These are phyloP conservation scores for Sebastes wilsoni DNA, from an alignment of 2,797 vertebrate species.

Conservation along the genomic window DNA sequence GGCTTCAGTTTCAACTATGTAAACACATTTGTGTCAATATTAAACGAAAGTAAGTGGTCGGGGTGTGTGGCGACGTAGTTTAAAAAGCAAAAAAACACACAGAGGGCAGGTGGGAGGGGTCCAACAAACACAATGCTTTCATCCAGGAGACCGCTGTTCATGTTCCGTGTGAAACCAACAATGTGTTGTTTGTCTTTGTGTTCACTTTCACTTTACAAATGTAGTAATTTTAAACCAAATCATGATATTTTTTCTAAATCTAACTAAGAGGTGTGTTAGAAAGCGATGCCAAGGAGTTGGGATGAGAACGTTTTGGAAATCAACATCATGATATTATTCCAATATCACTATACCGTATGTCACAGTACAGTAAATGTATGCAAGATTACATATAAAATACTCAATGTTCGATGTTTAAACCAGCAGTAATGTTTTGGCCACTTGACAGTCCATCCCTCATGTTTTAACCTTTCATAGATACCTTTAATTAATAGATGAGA, in stretches of 20 bases:
- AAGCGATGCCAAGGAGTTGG: background rate
- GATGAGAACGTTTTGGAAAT: background rate
- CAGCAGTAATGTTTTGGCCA: background rate
- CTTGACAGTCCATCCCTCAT: background rate
- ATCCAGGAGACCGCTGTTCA: too few relatives aligned
- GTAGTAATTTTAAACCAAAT: too few relatives aligned
- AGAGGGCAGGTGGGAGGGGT: background rate
- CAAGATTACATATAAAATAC: background rate
- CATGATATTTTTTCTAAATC: too few relatives aligned
- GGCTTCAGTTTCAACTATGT: too few relatives aligned
- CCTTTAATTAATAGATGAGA: background rate
- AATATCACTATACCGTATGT: background rate
- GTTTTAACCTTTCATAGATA: background rate
- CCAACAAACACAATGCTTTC: background rate
- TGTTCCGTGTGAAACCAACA: background rate
- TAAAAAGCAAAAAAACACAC: background rate
- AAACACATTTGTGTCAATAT: too few relatives aligned
- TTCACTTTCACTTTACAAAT: background rate
- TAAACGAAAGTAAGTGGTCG: too few relatives aligned
- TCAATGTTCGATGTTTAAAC: background rate
- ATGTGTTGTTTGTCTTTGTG: background rate
- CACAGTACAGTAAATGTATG: background rate
- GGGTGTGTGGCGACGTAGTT: too few relatives aligned
- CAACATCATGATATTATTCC: background rate
- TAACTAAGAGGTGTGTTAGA: background rate